A percentile compares a stretch with the other conserved stretches of the same genome.
Conservation (phyloP, 2,113 vertebrate genomes). For the Ursus arctos region DNA sequence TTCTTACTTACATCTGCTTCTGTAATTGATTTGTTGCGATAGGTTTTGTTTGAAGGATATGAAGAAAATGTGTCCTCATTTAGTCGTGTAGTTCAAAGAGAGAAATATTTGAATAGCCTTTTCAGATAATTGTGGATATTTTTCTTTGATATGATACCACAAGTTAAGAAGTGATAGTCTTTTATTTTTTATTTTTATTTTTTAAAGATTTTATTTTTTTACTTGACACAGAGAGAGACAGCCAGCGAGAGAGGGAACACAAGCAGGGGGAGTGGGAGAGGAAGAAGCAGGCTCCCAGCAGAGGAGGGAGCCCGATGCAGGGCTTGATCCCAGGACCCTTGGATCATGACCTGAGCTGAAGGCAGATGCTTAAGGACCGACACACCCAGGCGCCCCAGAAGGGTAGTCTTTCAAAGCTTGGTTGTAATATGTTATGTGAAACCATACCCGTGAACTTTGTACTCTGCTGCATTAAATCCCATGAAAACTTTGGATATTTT, state of each 20-base stretch:
- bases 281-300: no score
- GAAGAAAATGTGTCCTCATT: neutral
- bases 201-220: no score
- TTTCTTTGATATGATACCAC: neutral
- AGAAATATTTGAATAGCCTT: neutral
- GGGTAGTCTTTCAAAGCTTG: neutral
- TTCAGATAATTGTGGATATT: neutral
- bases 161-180: neutral
- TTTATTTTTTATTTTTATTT: neutral
- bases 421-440: neutral
- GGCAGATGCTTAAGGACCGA: no score
- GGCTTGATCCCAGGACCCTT: neutral
- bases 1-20: neutral
- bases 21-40: neutral
- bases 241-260: no score
- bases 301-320: neutral
- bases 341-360: no score
- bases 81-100: neutral
- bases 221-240: no score
- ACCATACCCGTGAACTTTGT: neutral
- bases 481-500: neutral
- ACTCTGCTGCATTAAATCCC: neutral
- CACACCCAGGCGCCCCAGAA: neutral
- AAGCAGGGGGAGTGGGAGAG: no score
- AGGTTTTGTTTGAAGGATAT: neutral